phyloP scores from a whole-genome alignment of 2,888 invertebrate species.

The Osmoderma eremita region DNA sequence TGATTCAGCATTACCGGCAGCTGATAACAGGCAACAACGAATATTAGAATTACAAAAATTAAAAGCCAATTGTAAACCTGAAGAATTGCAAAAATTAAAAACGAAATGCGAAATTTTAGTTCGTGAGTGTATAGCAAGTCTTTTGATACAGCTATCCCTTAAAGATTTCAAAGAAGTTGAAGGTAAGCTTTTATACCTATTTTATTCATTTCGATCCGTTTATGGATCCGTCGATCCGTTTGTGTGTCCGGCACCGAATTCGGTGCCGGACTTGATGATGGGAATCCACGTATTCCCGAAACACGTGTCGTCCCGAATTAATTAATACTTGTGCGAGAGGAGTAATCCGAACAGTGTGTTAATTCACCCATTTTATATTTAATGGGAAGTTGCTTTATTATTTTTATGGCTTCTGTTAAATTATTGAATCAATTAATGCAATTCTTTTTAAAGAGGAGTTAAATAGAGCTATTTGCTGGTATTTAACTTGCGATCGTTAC shows the following conservation, averaged over 20 bases:
- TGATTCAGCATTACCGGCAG: conserved; percentile 75
- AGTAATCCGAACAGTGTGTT: no score
- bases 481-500: conserved; percentile 89
- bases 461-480: conserved; percentile 91
- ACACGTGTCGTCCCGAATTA: no score
- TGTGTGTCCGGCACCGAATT: no score
- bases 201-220: conserved; percentile 11
- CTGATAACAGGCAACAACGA: conserved; percentile 74
- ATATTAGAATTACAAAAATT: conserved; percentile 76
- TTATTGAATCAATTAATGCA: no score
- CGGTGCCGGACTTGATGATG: no score
- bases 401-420: no score
- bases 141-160: conserved; percentile 81
- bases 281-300: no score
- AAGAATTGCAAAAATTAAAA: conserved; percentile 78
- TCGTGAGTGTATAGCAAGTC: conserved; percentile 83
- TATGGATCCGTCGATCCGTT: conserved; percentile 11
- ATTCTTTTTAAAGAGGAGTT: conserved; percentile 75
- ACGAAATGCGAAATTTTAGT: conserved; percentile 72
- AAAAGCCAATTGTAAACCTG: conserved; percentile 83
- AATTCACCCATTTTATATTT: no score
- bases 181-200: conserved; percentile 70
- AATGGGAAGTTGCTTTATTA: no score
- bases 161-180: conserved; percentile 88
- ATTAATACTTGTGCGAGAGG: no score